These are phyloP conservation scores for Zaprionus obscuricornis DNA, from an alignment of 2,888 invertebrate species.

Conservation along the genomic window DNA sequence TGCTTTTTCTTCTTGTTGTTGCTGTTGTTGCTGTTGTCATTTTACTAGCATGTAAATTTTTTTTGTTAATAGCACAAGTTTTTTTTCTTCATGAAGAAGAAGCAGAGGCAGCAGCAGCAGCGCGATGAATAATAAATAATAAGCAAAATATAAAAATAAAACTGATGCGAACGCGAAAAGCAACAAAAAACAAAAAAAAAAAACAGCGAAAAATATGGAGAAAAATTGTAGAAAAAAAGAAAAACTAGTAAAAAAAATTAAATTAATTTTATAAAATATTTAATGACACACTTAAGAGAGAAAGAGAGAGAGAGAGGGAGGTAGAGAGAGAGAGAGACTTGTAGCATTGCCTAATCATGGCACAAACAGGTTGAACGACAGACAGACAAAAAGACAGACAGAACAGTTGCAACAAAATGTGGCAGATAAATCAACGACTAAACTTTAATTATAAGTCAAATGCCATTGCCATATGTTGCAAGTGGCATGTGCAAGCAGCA, in stretches of 20 bases:
- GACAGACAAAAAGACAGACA: not conserved
- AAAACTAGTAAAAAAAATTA: slow-evolving; percentile 33
- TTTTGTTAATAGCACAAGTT: slow-evolving; percentile 70
- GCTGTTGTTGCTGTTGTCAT: slow-evolving; percentile 9
- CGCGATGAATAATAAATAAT: slow-evolving; percentile 39
- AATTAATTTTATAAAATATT: slow-evolving; percentile 30
- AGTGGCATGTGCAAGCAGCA: slow-evolving; percentile 1
- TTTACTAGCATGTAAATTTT: slow-evolving; percentile 63
- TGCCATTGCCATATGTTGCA: slow-evolving; percentile 64
- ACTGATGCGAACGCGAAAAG: too few species aligned
- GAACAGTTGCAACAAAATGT: slow-evolving; percentile 41
- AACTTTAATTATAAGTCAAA: slow-evolving; percentile 67
- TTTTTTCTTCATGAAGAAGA: too few species aligned
- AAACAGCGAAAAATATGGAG: slow-evolving; percentile 3
- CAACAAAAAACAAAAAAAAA: slow-evolving; percentile 41
- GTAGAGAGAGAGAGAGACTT: not conserved
- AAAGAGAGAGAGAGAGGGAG: slow-evolving; percentile 12
- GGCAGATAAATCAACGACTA: slow-evolving; percentile 61
- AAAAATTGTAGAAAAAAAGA: slow-evolving; percentile 7
- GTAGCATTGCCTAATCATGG: slow-evolving; percentile 39
- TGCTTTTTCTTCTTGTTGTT: slow-evolving; percentile 10
- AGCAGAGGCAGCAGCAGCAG: not conserved
- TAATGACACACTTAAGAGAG: slow-evolving; percentile 20
- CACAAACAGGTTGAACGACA: slow-evolving; percentile 38
- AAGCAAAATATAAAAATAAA: too few species aligned